These are phyloP conservation scores for Crotalus helleri DNA, from an alignment of 2,113 vertebrate genomes.

Conservation along the genomic window DNA sequence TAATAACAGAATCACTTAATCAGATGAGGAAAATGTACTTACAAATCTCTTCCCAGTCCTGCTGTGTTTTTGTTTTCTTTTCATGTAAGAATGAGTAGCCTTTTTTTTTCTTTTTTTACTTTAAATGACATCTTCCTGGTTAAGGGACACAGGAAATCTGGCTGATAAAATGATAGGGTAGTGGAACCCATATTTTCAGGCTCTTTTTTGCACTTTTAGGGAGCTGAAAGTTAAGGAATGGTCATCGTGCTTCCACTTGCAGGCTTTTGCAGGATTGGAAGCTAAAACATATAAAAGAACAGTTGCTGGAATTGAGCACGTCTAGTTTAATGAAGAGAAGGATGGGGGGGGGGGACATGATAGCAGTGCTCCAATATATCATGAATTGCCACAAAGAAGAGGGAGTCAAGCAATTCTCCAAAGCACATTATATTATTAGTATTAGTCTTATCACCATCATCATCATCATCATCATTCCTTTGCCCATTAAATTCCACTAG, in stretches of 20 bases:
- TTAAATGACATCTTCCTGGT: neutral
- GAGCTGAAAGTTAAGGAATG: neutral
- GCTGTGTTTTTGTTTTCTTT: neutral
- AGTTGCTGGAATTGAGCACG: no score
- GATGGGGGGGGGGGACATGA: no score
- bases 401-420: no score
- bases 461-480: neutral
- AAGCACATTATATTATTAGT: no score
- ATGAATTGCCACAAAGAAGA: no score
- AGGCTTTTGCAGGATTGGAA: neutral
- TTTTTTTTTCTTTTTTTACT: neutral
- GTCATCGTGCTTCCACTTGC: neutral
- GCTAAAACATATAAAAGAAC: no score
- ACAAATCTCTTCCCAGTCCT: neutral
- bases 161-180: neutral
- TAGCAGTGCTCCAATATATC: no score
- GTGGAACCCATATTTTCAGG: neutral
- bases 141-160: neutral
- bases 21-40: neutral
- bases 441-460: no score
- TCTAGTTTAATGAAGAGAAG: no score
- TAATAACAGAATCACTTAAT: neutral
- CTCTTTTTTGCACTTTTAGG: neutral
- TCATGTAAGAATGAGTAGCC: neutral
- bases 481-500: neutral